Evolutionary conservation across 2,888 invertebrate species (phyloP).

Genomic region (Thumatha senex): DNA sequence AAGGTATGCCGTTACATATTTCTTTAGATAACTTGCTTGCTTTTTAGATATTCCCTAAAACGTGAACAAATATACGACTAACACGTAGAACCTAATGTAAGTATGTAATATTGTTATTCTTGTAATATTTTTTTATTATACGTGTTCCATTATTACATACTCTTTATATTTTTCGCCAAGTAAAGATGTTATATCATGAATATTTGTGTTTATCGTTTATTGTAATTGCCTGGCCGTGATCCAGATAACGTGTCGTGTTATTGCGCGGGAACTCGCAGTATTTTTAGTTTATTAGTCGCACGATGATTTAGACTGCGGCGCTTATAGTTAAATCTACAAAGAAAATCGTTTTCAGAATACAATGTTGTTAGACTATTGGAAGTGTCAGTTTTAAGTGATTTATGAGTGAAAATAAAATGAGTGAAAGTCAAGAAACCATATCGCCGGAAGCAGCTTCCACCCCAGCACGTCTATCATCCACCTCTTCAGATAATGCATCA

Average conservation of each 20-base stretch:
- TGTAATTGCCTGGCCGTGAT: conserved; percentile 74
- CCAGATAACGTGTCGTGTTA: conserved; percentile 77
- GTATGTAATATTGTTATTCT: conserved; percentile 12
- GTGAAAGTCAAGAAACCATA: conserved; percentile 61
- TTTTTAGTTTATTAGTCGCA: conserved; percentile 73
- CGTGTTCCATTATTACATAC: conserved; percentile 20
- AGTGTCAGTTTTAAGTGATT: conserved; percentile 42
- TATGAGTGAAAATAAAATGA: conserved; percentile 66
- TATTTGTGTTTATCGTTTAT: conserved; percentile 54
- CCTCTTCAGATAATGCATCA: conserved; percentile 63
- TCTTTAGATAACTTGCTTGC: conserved; percentile 41
- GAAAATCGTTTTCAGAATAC: conserved; percentile 46
- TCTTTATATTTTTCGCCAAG: conserved; percentile 14
- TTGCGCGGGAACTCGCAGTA: conserved; percentile 79
- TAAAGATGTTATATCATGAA: conserved; percentile 24
- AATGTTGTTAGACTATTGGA: conserved; percentile 33
- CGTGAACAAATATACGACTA: conserved; percentile 19
- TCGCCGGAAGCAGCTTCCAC: conserved; percentile 43
- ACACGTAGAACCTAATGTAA: conserved; percentile 21
- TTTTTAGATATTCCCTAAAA: conserved; percentile 21
- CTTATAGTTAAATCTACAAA: conserved; percentile 40
- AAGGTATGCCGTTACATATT: conserved; percentile 77
- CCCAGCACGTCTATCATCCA: conserved; percentile 55
- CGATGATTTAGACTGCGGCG: conserved; percentile 60
- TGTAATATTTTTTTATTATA: conserved; percentile 24